Evolutionary conservation across 2,888 invertebrate species (phyloP).

Genomic region (Minunthozetes semirufus): DNA sequence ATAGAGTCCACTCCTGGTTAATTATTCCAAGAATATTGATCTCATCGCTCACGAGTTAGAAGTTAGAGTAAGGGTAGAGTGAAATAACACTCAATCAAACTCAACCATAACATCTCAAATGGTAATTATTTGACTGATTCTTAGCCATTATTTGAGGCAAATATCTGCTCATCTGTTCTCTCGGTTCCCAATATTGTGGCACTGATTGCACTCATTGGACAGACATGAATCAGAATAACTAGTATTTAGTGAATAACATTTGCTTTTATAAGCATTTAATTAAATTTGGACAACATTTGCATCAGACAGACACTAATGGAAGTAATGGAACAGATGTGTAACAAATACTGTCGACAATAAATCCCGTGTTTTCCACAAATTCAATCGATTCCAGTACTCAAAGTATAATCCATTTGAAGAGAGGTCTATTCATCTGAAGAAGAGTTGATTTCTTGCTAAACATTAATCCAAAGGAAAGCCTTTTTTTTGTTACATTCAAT

Average conservation of each 20-base stretch:
- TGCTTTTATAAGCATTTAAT: slow-evolving; percentile 25
- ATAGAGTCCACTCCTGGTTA: too few relatives aligned
- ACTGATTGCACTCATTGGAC: not conserved
- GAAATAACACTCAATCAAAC: not conserved
- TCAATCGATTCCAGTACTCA: not conserved
- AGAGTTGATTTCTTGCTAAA: not conserved
- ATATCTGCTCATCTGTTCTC: not conserved
- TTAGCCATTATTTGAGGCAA: not conserved
- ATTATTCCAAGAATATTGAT: too few relatives aligned
- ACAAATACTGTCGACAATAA: slow-evolving; percentile 11
- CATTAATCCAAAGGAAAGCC: not conserved
- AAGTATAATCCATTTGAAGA: too few relatives aligned
- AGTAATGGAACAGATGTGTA: slow-evolving; percentile 17
- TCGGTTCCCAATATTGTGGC: not conserved
- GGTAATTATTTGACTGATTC: slow-evolving; percentile 7
- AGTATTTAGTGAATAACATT: slow-evolving; percentile 8
- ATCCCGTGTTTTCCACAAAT: not conserved
- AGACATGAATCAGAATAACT: slow-evolving; percentile 18
- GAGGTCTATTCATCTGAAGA: too few relatives aligned
- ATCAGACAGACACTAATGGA: slow-evolving; percentile 17
- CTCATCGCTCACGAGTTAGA: not conserved
- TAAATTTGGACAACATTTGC: slow-evolving; percentile 29
- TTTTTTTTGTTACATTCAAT: not conserved
- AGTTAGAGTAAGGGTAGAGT: not conserved
- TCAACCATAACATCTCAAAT: not conserved